phyloP scores from a whole-genome alignment of 1,140 invertebrate species.

The Lerema accius region DNA sequence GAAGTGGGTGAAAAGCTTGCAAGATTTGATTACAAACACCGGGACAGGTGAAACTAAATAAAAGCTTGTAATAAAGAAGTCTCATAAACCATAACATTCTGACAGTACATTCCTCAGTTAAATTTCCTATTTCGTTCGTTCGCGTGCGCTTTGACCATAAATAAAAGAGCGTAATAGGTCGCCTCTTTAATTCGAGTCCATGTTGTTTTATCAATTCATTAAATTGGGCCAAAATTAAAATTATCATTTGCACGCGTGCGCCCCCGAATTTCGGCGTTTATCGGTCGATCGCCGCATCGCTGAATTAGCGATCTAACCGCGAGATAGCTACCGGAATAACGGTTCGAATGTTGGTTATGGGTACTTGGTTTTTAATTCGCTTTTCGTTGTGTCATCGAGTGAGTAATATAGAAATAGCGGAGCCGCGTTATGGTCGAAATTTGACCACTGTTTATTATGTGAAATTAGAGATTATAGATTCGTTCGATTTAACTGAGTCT shows the following conservation, averaged over 20 bases:
- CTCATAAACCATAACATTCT: too few relatives aligned
- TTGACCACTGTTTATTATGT: too few relatives aligned
- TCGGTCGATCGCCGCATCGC: slow-evolving; percentile 43
- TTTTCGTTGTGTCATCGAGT: not conserved
- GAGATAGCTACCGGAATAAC: slow-evolving; percentile 47
- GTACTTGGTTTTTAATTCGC: slow-evolving; percentile 13
- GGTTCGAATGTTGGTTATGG: slow-evolving; percentile 35
- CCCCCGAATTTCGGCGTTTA: slow-evolving; percentile 45
- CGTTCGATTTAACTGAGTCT: too few relatives aligned
- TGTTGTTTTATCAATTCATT: slow-evolving; percentile 52
- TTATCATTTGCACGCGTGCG: slow-evolving; percentile 38
- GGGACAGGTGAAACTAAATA: too few relatives aligned
- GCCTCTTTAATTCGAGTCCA: slow-evolving; percentile 45
- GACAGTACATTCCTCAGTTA: too few relatives aligned
- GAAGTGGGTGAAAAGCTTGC: too few relatives aligned
- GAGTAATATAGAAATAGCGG: too few relatives aligned
- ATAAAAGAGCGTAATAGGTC: slow-evolving; percentile 50
- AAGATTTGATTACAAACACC: too few relatives aligned
- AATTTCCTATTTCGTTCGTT: too few relatives aligned
- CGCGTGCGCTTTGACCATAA: slow-evolving; percentile 48
- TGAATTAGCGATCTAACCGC: slow-evolving; percentile 53
- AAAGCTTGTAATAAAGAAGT: too few relatives aligned
- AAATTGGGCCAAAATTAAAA: slow-evolving; percentile 47
- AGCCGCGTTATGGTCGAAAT: too few relatives aligned
- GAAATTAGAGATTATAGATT: too few relatives aligned